Base-by-base conservation (phyloP, 2,797 vertebrate species). In the Malacoraja senta region DNA sequence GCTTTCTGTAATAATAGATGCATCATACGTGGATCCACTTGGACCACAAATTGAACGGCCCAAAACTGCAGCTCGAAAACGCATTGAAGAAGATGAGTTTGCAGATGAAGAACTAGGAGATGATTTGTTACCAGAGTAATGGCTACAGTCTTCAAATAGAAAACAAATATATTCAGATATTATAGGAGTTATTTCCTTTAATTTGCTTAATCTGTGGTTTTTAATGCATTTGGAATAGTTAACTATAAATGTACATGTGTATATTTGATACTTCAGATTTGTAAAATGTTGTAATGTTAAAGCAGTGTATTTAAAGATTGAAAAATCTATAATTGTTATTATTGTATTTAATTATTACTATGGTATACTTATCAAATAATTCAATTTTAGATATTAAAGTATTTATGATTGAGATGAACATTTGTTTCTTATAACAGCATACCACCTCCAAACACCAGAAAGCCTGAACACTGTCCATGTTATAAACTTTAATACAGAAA, bases 21-120 rank as follows among this genome's bases (percentile, higher is more conserved):
- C 97, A 0, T 98, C 98, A 26, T 99, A 99, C 1, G 61, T 97
- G 88, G 98, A 99, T 95, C 98, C 98, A 0, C 97, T 99, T 95
- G 99, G 98, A 61, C 98, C 99, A 77, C 98, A 98, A 95, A 94
- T 95, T 94, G 99, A 99, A 95, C 96, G 99, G 95, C 98, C 99
- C 29, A 99, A 98, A 96, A 99, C 99, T 0, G 98, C 98, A 44
- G 97, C 97, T 93, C 98, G 96, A 95, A 98, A 96, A 94, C 97
- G 95, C 71, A 63, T 93, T 0, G 98, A 99, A 1, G 98, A 99
- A 2, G 98, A 99, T 93, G 98, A 98, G 93, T 99, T 99, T 95
- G 98, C 97, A 74, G 99, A 99, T 77, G 98, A 99, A 95, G 98
- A 98, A 91, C 95, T 99, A 93, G 98, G 98, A 95, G 99, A 99